Percentiles rank a stretch among this genome's conserved stretches.
These are phyloP conservation scores for Oostethus manadensis DNA, from an alignment of 2,113 vertebrate species.

Conservation along the genomic window DNA sequence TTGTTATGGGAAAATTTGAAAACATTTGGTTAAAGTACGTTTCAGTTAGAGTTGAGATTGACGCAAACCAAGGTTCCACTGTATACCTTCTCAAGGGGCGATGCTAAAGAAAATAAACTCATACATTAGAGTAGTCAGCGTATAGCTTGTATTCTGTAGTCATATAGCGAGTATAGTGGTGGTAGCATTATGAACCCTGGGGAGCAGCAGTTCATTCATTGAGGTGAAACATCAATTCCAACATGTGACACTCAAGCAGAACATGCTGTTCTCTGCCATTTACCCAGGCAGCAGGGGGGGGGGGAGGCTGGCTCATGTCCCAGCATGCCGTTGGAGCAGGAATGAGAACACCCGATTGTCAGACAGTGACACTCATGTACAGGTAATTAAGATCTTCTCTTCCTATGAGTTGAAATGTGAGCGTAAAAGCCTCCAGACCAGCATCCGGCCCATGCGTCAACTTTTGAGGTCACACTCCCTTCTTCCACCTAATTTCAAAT, in stretches of 20 bases:
- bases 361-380: background rate
- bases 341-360: background rate
- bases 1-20: no score
- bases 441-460: conserved; percentile 1
- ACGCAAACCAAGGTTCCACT: no score
- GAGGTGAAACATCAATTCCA: background rate
- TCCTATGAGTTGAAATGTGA: background rate
- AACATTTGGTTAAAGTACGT: no score
- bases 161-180: no score
- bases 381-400: background rate
- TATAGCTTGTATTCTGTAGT: no score
- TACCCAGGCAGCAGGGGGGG: background rate
- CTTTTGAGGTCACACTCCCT: conserved; percentile 44
- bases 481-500: conserved; percentile 31
- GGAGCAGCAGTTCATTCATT: no score
- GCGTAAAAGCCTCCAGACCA: background rate
- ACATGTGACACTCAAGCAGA: background rate
- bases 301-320: background rate
- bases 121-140: no score
- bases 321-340: background rate
- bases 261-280: background rate
- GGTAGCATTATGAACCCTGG: no score
- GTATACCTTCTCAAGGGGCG: no score
- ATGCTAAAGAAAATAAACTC: no score
- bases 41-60: no score